Conservation (phyloP, 2,113 vertebrate species). For the Balaeniceps rex region DNA sequence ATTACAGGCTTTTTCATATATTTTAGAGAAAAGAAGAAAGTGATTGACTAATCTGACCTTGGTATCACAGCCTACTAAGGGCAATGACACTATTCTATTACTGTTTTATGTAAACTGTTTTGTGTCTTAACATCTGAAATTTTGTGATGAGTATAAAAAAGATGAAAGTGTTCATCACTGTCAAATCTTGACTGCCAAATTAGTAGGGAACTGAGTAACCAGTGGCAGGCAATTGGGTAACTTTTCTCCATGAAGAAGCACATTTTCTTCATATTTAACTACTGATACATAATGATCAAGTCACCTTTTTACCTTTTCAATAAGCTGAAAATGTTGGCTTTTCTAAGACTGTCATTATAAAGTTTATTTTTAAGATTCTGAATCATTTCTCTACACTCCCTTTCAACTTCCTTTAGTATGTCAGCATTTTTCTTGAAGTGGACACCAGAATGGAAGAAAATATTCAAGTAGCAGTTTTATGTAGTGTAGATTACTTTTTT, state of each 20-base stretch:
- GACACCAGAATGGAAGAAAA: neutral
- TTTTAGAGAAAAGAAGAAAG: neutral
- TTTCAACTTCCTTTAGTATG: neutral
- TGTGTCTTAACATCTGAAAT: neutral
- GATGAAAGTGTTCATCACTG: neutral
- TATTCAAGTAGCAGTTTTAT: neutral
- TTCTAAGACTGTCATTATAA: neutral
- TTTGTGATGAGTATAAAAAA: neutral
- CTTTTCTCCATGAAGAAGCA: neutral
- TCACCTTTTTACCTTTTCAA: neutral
- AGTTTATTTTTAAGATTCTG: neutral
- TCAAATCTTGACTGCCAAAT: neutral
- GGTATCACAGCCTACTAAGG: neutral
- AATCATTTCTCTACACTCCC: neutral
- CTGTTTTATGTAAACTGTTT: neutral
- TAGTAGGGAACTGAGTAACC: neutral
- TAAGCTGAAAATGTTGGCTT: neutral
- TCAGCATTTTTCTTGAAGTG: neutral
- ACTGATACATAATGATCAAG: accelerated
- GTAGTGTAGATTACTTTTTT: neutral
- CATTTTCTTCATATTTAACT: neutral
- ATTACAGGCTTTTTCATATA: neutral
- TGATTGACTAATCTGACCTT: neutral
- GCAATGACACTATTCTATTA: neutral
- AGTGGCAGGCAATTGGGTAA: neutral